Percentiles rank a stretch among this genome's conserved stretches.
phyloP scores from a whole-genome alignment of 1,140 invertebrate genomes.

The Caerostris extrusa region DNA sequence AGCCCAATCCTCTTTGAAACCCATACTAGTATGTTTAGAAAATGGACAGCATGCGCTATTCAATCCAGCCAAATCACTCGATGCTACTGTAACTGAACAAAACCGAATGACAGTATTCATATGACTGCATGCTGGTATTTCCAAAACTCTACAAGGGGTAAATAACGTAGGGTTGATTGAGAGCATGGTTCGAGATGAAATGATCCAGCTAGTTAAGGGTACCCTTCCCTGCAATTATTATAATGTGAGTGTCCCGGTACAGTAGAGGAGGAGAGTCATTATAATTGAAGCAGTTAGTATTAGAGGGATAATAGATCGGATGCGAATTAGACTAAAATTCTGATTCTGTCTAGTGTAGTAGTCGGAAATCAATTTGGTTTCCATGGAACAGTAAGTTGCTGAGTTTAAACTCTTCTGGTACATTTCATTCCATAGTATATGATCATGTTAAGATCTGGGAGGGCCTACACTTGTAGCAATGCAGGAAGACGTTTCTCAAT shows the following conservation, averaged over 20 bases:
- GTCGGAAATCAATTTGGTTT: background rate
- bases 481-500: too few relatives aligned
- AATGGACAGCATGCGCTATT: background rate
- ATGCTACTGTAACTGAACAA: background rate
- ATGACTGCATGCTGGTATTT: background rate
- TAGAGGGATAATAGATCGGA: conserved; percentile 23
- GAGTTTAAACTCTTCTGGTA: background rate
- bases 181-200: background rate
- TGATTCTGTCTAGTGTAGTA: background rate
- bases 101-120: background rate
- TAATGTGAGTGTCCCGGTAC: background rate
- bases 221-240: conserved; percentile 9
- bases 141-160: background rate
- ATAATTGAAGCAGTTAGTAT: conserved; percentile 36
- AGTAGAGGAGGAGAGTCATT: background rate
- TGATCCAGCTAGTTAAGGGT: background rate
- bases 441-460: too few relatives aligned
- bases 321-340: conserved; percentile 25
- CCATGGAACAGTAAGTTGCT: background rate
- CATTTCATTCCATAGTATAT: too few relatives aligned
- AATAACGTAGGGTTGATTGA: background rate
- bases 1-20: too few relatives aligned
- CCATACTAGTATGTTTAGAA: too few relatives aligned
- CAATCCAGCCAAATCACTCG: background rate
- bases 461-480: too few relatives aligned